Percentiles rank a stretch among this genome's conserved stretches.
Evolutionary conservation across 2,113 vertebrate species (phyloP).

Genomic region (Camelus dromedarius): DNA sequence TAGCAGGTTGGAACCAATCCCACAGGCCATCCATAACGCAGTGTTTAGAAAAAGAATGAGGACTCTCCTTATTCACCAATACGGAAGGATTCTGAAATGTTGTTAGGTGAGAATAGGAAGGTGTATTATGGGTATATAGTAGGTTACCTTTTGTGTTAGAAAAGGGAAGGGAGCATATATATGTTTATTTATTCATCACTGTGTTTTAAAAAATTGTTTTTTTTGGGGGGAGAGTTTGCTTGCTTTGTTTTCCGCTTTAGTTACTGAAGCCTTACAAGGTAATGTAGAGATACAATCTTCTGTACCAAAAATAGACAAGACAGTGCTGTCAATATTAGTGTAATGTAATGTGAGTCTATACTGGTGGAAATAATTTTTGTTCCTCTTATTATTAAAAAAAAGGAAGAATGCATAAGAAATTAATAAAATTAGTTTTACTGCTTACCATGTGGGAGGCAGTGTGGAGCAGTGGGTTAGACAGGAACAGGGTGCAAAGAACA

Average conservation of each 20-base stretch:
- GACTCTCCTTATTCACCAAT: neutral
- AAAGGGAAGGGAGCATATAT: neutral
- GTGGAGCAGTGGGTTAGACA: neutral
- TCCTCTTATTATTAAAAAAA: too few species aligned
- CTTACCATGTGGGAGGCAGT: neutral
- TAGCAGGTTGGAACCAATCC: neutral
- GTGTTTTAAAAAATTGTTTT: neutral
- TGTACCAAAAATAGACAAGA: too few species aligned
- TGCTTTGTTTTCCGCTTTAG: too few species aligned
- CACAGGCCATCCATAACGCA: neutral
- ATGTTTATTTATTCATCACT: constrained; percentile 10
- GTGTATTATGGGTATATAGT: neutral
- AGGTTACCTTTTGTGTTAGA: neutral
- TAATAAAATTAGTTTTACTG: neutral
- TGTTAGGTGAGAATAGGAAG: neutral
- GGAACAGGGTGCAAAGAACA: neutral
- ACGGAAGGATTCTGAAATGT: neutral
- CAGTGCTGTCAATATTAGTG: too few species aligned
- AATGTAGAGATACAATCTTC: too few species aligned
- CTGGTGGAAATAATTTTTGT: too few species aligned
- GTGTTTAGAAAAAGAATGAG: neutral
- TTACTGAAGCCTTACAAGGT: too few species aligned
- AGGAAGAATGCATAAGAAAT: neutral
- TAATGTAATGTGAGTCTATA: too few species aligned
- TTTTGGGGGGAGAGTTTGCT: too few species aligned